phyloP scores from a whole-genome alignment of 2,797 vertebrate species.

The Myotis daubentonii region DNA sequence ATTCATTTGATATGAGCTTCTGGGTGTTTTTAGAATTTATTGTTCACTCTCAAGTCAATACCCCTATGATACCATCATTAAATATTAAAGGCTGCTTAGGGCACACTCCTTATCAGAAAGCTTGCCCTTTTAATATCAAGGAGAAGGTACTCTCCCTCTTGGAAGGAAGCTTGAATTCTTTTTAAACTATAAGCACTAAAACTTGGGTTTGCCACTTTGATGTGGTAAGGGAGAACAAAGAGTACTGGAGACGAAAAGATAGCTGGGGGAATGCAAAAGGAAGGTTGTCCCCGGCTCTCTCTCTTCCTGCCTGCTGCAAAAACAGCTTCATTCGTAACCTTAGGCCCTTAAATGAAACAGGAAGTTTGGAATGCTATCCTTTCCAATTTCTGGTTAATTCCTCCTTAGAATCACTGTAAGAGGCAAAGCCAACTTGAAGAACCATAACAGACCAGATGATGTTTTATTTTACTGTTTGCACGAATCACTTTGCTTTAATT shows the following conservation, averaged over 20 bases:
- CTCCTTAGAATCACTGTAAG: neutral
- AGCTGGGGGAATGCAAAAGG: neutral
- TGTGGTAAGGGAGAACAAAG: neutral
- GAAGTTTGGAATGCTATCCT: neutral
- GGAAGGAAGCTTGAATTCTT: neutral
- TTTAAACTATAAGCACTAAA: neutral
- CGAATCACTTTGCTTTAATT: neutral
- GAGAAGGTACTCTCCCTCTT: neutral
- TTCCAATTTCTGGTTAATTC: neutral
- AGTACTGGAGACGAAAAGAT: neutral
- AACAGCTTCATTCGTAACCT: neutral
- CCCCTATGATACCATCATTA: constrained; percentile 45
- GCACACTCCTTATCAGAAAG: constrained; percentile 16
- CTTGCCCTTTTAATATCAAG: neutral
- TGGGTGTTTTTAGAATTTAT: constrained; percentile 67
- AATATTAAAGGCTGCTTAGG: constrained; percentile 67
- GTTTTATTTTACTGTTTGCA: neutral
- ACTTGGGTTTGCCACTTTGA: neutral
- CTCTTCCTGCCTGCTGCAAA: neutral
- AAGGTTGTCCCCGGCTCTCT: accelerated
- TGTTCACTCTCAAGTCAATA: constrained; percentile 46
- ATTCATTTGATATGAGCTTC: constrained; percentile 61
- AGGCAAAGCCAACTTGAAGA: neutral
- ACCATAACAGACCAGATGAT: neutral
- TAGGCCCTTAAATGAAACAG: neutral